Evolutionary conservation across 2,797 vertebrate species (phyloP), one percentile per base, ranked within the genome.

Genomic region (Microcaecilia unicolor): DNA sequence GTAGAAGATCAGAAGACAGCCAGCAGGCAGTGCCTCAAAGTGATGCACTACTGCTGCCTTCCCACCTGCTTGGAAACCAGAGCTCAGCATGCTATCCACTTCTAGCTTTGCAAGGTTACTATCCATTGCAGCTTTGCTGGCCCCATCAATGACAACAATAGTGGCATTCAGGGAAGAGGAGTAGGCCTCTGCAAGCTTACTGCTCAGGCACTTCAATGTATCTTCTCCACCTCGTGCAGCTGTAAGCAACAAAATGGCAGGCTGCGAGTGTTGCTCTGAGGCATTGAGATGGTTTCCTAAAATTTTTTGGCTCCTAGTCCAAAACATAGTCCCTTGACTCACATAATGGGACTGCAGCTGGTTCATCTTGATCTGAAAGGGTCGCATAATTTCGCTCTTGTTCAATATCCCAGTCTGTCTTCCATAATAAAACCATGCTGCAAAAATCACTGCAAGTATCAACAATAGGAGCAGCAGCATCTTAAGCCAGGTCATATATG

Each of bases 1-100:
- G 45, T 98, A 97, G 44, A 99, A 97, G 51, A 99, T 96, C 4
- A 98, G 46, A 2, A 91, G 86, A 41, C 93, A 90, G 27, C 83
- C 85, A 5, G 93, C 85, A 1, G 94, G 94, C 47, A 98, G 72
- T 1, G 80, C 80, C 32, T 95, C 93, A 1, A 99, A 81, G 3
- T 69, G 68, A 48, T 85, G 80, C 5, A 85, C 74, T 37, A 85
- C 78, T 1, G 81, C 81, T 22, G 77, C 81, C 9, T 67, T 78
- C 45, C 64, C 70, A 32, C 73, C 77, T n/a, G 48, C 31, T 3
- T 1, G 37, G 49, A 85, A 85, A 0, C 64, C 89, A 6, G 43
- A 55, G 19, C 19, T 74, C 44, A 99, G 59, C 33, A 78, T 51
- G 1, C 29, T 12, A 55, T 99, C 93, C 2, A 99, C 81, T 22